A percentile compares a stretch with the other conserved stretches of the same genome.
These are phyloP conservation scores for Daboia siamensis DNA, from an alignment of 2,113 vertebrate species.

Conservation along the genomic window DNA sequence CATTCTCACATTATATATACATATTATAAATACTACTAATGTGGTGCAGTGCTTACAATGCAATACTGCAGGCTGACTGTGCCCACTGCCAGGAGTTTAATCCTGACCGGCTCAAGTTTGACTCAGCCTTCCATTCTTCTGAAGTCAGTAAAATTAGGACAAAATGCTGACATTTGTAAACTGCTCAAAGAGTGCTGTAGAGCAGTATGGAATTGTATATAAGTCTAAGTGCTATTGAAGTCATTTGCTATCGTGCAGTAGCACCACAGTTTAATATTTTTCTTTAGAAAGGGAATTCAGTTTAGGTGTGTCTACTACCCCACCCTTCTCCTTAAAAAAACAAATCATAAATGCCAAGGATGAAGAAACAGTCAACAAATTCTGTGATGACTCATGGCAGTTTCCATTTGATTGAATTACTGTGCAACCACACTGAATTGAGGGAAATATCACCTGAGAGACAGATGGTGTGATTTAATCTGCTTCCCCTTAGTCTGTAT, in stretches of 20 bases:
- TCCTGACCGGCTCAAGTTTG: not conserved
- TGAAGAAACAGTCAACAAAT: not conserved
- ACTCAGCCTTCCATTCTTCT: not conserved
- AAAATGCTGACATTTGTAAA: not conserved
- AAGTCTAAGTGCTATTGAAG: not conserved
- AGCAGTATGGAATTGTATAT: not conserved
- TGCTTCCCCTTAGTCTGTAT: not conserved
- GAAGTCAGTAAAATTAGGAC: not conserved
- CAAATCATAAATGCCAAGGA: not conserved
- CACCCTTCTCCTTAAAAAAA: not conserved
- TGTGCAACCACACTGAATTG: not conserved
- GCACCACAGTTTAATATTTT: not conserved
- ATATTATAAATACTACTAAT: not conserved
- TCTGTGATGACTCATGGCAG: constrained; percentile 2
- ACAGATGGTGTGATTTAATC: not conserved
- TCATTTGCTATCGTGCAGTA: not conserved
- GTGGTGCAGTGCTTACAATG: not conserved
- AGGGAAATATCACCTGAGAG: not conserved
- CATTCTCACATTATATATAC: not conserved
- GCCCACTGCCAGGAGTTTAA: not conserved
- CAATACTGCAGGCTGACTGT: not conserved
- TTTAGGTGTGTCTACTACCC: not conserved
- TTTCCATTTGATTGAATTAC: not conserved
- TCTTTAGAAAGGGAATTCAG: not conserved
- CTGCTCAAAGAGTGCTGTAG: not conserved